Base-by-base conservation (phyloP, 1,140 invertebrate genomes). In the Portunus trituberculatus region DNA sequence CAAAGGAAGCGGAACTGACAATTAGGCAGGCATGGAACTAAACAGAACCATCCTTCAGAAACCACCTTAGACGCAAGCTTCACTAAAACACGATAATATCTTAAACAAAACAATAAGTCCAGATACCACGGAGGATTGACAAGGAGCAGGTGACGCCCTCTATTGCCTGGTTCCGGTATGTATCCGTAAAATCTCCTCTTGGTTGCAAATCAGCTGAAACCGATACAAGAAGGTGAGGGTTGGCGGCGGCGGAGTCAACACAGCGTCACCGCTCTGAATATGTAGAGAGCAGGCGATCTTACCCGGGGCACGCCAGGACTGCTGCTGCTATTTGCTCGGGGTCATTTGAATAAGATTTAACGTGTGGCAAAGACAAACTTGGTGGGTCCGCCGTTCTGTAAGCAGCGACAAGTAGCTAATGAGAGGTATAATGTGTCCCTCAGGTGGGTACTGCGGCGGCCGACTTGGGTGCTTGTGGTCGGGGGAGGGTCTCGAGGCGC, bases 401-500 rank as follows among this genome's bases (percentile, higher is more conserved):
- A 76, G 67, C 67, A 76, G 67, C 67, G 67, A 76, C 67, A 76
- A 76, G 67, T 76, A 76, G 67, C 67, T 76, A 76, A 76, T 76
- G 67, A 76, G 67, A 3, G 67, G 67, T 76, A 76, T 76, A 76
- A 76, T 76, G 67, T 76, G 67, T 76, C 67, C 67, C 67, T 76
- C 67, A 76, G 67, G 67, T 76, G 25, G 25, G 67, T 76, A n/a
- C 67, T n/a, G 67, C 4, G 67, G 67, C 67, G 67, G n/a, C 0
- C 67, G 12, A 12, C 52, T 59, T 59, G 52, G 10, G 52, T 59
- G 52, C 16, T 59, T 59, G 52, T 76, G 20, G 67, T 76, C 20
- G 20, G 67, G 20, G n/a, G n/a, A 20, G 67, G 67, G 20, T 20
- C 20, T 76, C 20, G 7, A n/a, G 67, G 67, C 67, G 67, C 67